Base-by-base conservation (phyloP, 2,888 invertebrate species). In the Mesorhabditis sp. region DNA sequence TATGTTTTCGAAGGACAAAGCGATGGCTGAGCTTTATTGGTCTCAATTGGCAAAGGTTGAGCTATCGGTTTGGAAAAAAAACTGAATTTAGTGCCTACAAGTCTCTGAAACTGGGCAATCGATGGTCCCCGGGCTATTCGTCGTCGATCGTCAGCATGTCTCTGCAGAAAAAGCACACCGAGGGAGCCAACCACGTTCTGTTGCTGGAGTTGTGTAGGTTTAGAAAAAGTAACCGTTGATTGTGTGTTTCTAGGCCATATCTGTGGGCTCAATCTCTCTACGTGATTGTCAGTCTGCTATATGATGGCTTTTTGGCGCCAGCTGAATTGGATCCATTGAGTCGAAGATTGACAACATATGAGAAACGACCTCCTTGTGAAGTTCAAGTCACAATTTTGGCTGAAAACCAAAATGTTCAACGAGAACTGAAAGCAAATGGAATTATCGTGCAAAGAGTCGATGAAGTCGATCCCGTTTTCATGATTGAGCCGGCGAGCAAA, bases 191-290 rank as follows among this genome's bases (percentile, higher is more conserved):
- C 68, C 70, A 15, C 70, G 83, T 58, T 66, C 75, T 15, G 78
- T 81, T 4, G 78, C 79, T 28, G 83, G 83, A 67, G 78, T 80
- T 5, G 78, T 76, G 82, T 83, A 65, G 63, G 78, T 70, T 64
- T 50, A 45, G 6, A 4, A 43, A 28, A 28, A 28, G 28, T 28
- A 10, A 6, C 10, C 15, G 41, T 94, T 81, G 91, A 92, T 83
- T 96, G 28, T 7, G 45, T 45, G 13, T 41, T 42, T 7, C 68
- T 73, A 83, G 82, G 64, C 83, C 98, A 0, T 96, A 96, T 87
- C 90, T 96, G 87, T 98, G 98, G 98, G 97, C 93, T 0, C 98
- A 99, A 86, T 95, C 96, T 3, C 89, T 99, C 67, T 98, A 95
- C 86, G 94, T 98, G 83, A 89, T 98, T 71, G 94, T 94, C 69